Evolutionary conservation across 2,797 vertebrate species (phyloP).

Genomic region (Aphelocoma californica): DNA sequence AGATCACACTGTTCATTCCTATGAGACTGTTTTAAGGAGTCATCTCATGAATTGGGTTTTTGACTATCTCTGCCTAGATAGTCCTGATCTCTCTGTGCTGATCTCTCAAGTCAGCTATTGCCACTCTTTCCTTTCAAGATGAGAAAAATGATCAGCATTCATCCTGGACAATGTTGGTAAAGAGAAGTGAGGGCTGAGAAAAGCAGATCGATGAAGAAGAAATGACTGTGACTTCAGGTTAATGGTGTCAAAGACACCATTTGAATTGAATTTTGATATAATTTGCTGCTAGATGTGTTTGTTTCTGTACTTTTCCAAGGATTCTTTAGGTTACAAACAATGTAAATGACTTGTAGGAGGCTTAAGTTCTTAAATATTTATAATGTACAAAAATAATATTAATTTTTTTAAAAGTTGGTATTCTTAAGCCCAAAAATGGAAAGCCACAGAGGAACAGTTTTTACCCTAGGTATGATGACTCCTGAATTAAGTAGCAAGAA

Average conservation of each 20-base stretch:
- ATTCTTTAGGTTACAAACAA: neutral
- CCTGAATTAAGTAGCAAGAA: neutral
- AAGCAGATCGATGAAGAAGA: neutral
- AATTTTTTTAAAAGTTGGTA: neutral
- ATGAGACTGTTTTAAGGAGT: neutral
- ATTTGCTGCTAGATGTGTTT: neutral
- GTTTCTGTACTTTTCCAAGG: neutral
- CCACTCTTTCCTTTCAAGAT: neutral
- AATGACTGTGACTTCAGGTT: neutral
- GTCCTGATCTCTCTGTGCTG: neutral
- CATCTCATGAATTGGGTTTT: rapidly evolving
- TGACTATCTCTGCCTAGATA: neutral
- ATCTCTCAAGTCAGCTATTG: neutral
- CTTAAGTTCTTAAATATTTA: neutral
- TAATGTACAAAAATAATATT: neutral
- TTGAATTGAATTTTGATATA: neutral
- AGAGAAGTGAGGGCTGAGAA: neutral
- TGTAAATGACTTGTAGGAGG: neutral
- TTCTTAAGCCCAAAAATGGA: neutral
- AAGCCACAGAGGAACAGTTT: neutral
- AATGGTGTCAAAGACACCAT: neutral
- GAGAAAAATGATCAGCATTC: neutral
- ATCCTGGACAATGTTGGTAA: neutral
- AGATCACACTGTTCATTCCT: neutral
- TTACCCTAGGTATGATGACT: neutral